Evolutionary conservation across 2,888 invertebrate species (phyloP).

Genomic region (Agonopterix alstromeriana): DNA sequence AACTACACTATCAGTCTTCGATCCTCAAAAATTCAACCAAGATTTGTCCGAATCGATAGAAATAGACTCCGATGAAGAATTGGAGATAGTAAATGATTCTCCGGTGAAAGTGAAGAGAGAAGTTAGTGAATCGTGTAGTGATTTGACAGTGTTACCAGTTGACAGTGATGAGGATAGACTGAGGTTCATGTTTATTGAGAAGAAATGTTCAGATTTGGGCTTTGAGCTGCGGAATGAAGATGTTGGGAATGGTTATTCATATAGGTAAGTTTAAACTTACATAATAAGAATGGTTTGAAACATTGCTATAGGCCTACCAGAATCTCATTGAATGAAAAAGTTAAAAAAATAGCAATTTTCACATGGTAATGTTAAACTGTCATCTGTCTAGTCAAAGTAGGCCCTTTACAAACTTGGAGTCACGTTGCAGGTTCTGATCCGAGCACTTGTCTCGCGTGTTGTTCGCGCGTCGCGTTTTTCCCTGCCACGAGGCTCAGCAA

Average conservation of each 20-base stretch:
- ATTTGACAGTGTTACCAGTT: constrained; percentile 39
- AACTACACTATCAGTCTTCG: constrained; percentile 33
- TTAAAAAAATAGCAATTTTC: too few species aligned
- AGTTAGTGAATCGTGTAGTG: constrained; percentile 9
- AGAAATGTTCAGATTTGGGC: constrained; percentile 53
- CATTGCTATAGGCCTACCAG: too few species aligned
- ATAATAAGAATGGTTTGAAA: not conserved
- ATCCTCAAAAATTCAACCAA: constrained; percentile 15
- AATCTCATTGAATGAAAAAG: too few species aligned
- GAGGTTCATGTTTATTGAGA: constrained; percentile 50
- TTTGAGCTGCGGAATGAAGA: constrained; percentile 60
- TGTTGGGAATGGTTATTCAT: constrained; percentile 53
- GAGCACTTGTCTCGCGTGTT: too few species aligned
- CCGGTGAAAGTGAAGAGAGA: constrained; percentile 25
- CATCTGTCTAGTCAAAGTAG: too few species aligned
- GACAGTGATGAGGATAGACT: constrained; percentile 41
- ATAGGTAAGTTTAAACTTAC: constrained; percentile 41
- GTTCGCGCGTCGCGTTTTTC: too few species aligned
- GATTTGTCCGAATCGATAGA: constrained; percentile 25
- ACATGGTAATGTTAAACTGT: too few species aligned
- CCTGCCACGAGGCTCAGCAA: too few species aligned
- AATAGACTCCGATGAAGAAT: constrained; percentile 50
- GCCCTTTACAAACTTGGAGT: too few species aligned
- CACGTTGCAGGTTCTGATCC: too few species aligned
- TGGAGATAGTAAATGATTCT: constrained; percentile 37